Base-by-base conservation (phyloP, 2,797 vertebrate species). In the Tadarida brasiliensis region DNA sequence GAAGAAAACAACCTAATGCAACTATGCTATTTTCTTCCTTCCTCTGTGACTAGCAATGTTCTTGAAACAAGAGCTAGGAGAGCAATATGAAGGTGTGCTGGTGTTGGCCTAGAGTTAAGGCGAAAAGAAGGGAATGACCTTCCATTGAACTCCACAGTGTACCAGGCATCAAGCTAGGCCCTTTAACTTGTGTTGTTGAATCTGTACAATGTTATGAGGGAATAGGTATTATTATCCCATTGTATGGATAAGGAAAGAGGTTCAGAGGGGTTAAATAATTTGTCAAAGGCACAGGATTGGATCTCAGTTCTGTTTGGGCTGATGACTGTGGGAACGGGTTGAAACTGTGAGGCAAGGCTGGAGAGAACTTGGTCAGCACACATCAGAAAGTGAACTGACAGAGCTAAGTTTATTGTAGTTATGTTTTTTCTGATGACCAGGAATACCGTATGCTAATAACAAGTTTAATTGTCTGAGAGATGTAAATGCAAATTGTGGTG, bases 361-460 rank as follows among this genome's bases (percentile, higher is more conserved):
- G 54, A 54, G 54, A 92, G 84, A 84, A 24, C 47, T 49, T 80
- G 35, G 47, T 57, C 73, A 73, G 49, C 57, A 81, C 20, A 44
- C n/a, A 85, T 89, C 73, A 80, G 56, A 73, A 93, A 73, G 57
- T n/a, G 78, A 35, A 90, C 11, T 63, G 61, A 86, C 51, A 86
- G 39, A 86, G 67, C 39, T 74, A 47, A 80, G 39, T 28, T 85
- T 84, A 74, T 35, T 54, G 26, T 56, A 73, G n/a, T 24, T 90
- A n/a, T 59, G 8, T 81, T 81, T 65, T 85, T 91, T 28, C 44
- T 83, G 77, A 16, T 71, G 65, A 67, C 16, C 56, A 39, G 68
- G 63, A 80, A 80, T 57, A 28, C 4, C 26, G 78, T 54, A 73
- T 59, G 54, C 26, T 67, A 47, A 54, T 71, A 88, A 83, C 35